Evolutionary conservation across 2,797 vertebrate species (phyloP).

Genomic region (Neoniphon sammara): DNA sequence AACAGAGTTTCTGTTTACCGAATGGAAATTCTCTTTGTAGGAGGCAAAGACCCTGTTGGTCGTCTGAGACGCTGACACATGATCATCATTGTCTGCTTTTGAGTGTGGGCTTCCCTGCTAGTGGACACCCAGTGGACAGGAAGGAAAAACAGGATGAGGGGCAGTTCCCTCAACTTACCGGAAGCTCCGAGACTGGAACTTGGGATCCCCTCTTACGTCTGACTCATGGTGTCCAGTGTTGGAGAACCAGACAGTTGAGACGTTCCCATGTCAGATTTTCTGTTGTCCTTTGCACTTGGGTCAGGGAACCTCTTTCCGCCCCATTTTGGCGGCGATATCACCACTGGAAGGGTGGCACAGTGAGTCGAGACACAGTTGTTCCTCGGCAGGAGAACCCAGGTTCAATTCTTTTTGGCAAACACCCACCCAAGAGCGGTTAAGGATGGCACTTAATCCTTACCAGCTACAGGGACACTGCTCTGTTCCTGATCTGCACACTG

Average conservation of each 20-base stretch:
- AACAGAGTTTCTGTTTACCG: conserved; percentile 58
- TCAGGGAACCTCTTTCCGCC: conserved; percentile 73
- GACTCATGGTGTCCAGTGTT: conserved; percentile 71
- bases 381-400: conserved; percentile 58
- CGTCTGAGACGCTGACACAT: conserved; percentile 62
- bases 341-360: conserved; percentile 49
- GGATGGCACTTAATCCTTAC: conserved; percentile 53
- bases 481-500: conserved; percentile 53
- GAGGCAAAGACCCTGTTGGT: conserved; percentile 45
- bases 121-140: conserved; percentile 44
- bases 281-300: conserved; percentile 74
- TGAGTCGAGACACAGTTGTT: conserved; percentile 57
- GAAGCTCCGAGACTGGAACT: conserved; percentile 36
- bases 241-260: conserved; percentile 81
- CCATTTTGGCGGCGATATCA: conserved; percentile 43
- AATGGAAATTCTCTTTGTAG: conserved; percentile 68
- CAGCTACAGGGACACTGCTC: background rate
- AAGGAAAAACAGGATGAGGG: conserved; percentile 74
- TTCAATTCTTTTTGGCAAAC: conserved; percentile 55
- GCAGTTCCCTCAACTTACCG: conserved; percentile 49
- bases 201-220: conserved; percentile 67
- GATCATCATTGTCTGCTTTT: conserved; percentile 74
- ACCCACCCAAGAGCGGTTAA: conserved; percentile 55
- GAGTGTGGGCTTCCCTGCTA: conserved; percentile 60
- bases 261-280: conserved; percentile 76